A percentile compares a stretch with the other conserved stretches of the same genome.
These are phyloP conservation scores for Tautogolabrus adspersus DNA, from an alignment of 2,113 vertebrate species.

Conservation along the genomic window DNA sequence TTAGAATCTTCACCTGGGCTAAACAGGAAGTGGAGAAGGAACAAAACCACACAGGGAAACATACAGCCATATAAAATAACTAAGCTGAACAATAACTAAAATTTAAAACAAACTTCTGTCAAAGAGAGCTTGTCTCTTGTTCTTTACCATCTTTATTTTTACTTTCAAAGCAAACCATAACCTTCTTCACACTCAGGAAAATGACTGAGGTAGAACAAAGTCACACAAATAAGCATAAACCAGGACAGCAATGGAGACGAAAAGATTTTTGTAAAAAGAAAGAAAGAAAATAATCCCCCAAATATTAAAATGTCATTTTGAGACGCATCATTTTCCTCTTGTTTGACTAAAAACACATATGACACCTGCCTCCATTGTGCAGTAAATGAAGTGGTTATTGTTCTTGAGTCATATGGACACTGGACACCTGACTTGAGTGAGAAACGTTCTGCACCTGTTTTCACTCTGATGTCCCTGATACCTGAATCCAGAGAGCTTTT, in stretches of 20 bases:
- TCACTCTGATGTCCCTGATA: conserved; percentile 58
- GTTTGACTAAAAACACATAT: conserved; percentile 16
- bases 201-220: neutral
- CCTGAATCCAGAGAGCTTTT: conserved; percentile 64
- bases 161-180: too few relatives aligned
- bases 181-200: neutral
- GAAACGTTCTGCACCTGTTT: conserved; percentile 75
- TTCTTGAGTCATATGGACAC: conserved; percentile 55
- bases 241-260: too few relatives aligned
- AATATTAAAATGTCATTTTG: neutral
- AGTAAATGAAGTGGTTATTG: conserved; percentile 47
- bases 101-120: too few relatives aligned
- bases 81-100: too few relatives aligned
- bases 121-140: too few relatives aligned
- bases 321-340: neutral
- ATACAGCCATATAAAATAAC: too few relatives aligned
- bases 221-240: neutral
- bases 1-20: too few relatives aligned
- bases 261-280: too few relatives aligned
- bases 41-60: too few relatives aligned
- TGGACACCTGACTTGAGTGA: conserved; percentile 73
- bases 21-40: too few relatives aligned
- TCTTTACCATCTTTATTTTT: too few relatives aligned
- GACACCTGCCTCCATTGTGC: neutral
- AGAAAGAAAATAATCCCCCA: too few relatives aligned